Conservation (phyloP, 2,888 invertebrate genomes). For the Himalopsyche kuldschensis region DNA sequence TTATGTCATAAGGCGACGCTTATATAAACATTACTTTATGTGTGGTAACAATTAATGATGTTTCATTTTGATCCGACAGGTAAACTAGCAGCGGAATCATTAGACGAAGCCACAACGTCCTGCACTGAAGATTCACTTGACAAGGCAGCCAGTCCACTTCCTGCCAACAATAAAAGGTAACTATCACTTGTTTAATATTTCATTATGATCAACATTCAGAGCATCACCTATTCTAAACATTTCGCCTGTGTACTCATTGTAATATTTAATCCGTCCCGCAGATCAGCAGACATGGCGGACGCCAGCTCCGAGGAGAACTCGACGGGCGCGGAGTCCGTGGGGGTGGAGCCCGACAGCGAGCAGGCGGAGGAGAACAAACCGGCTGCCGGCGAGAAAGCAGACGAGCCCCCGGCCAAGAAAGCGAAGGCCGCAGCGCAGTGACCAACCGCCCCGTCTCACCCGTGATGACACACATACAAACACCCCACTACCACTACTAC, state of each 20-base stretch:
- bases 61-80: constrained; percentile 45
- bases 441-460: constrained; percentile 52
- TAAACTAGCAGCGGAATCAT: constrained; percentile 59
- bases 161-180: constrained; percentile 56
- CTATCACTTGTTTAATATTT: constrained; percentile 3
- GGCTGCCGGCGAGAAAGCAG: constrained; percentile 44
- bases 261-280: constrained; percentile 40
- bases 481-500: constrained; percentile 21
- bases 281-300: constrained; percentile 53
- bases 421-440: constrained; percentile 47
- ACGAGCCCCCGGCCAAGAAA: constrained; percentile 53
- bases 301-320: constrained; percentile 62
- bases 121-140: constrained; percentile 77
- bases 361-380: constrained; percentile 52
- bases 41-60: background rate
- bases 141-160: constrained; percentile 62
- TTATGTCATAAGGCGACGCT: too few species aligned
- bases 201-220: constrained; percentile 55
- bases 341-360: constrained; percentile 43
- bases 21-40: too few species aligned
- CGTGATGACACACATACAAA: constrained; percentile 13
- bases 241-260: constrained; percentile 32
- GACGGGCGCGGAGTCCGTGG: constrained; percentile 49
- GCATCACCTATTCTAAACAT: too few species aligned
- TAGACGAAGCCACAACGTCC: constrained; percentile 73